These are phyloP conservation scores for Sebastes minor DNA, from an alignment of 2,797 vertebrate genomes.

Conservation along the genomic window DNA sequence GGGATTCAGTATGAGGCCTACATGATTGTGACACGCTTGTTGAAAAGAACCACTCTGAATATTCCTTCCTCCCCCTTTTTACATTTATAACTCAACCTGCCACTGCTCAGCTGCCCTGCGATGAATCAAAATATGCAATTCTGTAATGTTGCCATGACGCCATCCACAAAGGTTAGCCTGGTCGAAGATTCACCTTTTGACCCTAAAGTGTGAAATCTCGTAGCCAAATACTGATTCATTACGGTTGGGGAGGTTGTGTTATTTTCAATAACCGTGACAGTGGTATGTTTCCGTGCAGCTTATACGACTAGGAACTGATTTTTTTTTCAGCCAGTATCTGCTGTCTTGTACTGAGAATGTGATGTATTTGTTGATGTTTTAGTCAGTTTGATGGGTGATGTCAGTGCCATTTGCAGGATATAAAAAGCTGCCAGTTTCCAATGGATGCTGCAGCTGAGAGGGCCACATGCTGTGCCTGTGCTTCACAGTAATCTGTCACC, in stretches of 20 bases:
- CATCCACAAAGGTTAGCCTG: neutral
- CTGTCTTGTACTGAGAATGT: neutral
- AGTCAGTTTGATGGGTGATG: neutral
- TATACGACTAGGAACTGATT: neutral
- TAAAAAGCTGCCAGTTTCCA: neutral
- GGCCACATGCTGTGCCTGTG: neutral
- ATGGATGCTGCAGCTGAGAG: neutral
- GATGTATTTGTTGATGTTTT: neutral
- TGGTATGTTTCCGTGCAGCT: neutral
- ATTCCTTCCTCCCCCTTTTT: neutral
- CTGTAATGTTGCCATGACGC: neutral
- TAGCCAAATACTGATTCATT: constrained; percentile 17
- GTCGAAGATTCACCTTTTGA: constrained; percentile 7
- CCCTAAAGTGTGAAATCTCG: neutral
- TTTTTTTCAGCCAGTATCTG: neutral
- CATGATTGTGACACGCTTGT: neutral
- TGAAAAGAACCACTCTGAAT: neutral
- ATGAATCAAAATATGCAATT: neutral
- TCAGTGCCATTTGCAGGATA: neutral
- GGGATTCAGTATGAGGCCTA: neutral
- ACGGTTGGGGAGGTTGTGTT: neutral
- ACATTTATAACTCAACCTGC: neutral
- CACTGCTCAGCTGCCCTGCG: neutral
- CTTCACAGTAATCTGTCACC: neutral
- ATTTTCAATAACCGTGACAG: neutral